Evolutionary conservation across 1,140 invertebrate species (phyloP).

Genomic region (Kradibia gibbosae): DNA sequence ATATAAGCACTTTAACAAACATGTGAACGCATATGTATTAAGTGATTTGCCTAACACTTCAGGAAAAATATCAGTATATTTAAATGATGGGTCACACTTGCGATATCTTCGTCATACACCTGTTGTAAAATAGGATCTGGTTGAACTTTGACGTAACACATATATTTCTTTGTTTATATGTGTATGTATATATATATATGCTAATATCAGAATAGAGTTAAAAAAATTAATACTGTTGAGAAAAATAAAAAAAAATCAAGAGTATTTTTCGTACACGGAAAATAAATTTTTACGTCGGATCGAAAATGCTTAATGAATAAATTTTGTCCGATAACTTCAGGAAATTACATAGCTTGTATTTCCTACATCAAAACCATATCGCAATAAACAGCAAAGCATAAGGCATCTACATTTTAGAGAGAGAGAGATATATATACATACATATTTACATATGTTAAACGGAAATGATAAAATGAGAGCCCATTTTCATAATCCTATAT

Average conservation of each 20-base stretch:
- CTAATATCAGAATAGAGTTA: neutral
- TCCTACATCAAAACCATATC: slow-evolving; percentile 4
- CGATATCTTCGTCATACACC: neutral
- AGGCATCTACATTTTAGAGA: slow-evolving; percentile 23
- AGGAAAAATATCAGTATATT: slow-evolving; percentile 38
- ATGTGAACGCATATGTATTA: neutral
- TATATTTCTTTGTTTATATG: too few species aligned
- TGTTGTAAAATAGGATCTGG: slow-evolving; percentile 13
- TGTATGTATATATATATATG: slow-evolving; percentile 20
- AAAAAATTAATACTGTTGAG: neutral
- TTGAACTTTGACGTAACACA: neutral
- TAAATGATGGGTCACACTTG: neutral
- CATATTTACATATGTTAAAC: slow-evolving; percentile 46
- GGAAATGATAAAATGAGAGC: slow-evolving; percentile 37
- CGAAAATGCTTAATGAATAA: neutral
- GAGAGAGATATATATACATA: slow-evolving; percentile 50
- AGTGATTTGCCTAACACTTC: slow-evolving; percentile 39
- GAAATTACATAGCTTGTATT: slow-evolving; percentile 6
- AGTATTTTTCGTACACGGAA: slow-evolving; percentile 13
- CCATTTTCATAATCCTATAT: slow-evolving; percentile 35
- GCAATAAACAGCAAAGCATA: neutral
- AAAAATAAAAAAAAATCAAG: slow-evolving; percentile 3
- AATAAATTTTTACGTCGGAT: neutral
- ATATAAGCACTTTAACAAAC: neutral
- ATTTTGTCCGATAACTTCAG: neutral